These are phyloP conservation scores for Manduca sexta DNA, from an alignment of 1,140 invertebrate genomes.

Conservation along the genomic window DNA sequence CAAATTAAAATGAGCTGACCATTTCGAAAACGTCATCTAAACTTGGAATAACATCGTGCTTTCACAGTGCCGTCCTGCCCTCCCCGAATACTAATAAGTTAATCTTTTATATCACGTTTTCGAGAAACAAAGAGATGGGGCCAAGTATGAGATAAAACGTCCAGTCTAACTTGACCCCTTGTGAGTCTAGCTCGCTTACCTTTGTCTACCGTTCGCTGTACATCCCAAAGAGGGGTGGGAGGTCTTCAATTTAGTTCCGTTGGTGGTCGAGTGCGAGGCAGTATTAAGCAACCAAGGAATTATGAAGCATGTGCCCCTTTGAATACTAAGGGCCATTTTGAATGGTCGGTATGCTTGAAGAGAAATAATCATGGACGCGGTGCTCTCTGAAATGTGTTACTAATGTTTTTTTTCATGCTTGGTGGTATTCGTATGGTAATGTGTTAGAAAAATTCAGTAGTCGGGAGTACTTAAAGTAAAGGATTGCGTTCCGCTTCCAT, in stretches of 20 bases:
- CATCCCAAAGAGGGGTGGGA: constrained; percentile 7
- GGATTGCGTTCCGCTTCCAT: no score
- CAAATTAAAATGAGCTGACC: no score
- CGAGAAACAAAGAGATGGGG: constrained; percentile 62
- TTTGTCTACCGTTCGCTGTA: constrained; percentile 1
- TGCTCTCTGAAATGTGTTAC: constrained; percentile 27
- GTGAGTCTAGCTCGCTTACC: constrained; percentile 2
- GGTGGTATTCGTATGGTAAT: constrained; percentile 48
- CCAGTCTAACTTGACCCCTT: constrained; percentile 34
- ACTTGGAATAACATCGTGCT: not conserved
- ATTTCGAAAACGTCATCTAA: not conserved
- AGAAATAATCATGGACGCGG: constrained; percentile 25
- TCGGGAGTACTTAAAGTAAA: no score
- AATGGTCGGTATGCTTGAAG: constrained; percentile 30
- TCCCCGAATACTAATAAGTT: constrained; percentile 65
- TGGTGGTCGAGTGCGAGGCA: constrained; percentile 44
- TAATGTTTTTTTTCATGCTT: constrained; percentile 26
- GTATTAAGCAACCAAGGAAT: constrained; percentile 62
- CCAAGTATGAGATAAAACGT: constrained; percentile 40
- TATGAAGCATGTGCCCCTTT: constrained; percentile 58
- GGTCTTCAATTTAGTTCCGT: constrained; percentile 22
- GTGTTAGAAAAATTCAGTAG: not conserved
- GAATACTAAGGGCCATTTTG: constrained; percentile 53
- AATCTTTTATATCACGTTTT: constrained; percentile 68
- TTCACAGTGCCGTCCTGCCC: constrained; percentile 3